These are phyloP conservation scores for Centropristis striata DNA, from an alignment of 2,113 vertebrate genomes.

Conservation along the genomic window DNA sequence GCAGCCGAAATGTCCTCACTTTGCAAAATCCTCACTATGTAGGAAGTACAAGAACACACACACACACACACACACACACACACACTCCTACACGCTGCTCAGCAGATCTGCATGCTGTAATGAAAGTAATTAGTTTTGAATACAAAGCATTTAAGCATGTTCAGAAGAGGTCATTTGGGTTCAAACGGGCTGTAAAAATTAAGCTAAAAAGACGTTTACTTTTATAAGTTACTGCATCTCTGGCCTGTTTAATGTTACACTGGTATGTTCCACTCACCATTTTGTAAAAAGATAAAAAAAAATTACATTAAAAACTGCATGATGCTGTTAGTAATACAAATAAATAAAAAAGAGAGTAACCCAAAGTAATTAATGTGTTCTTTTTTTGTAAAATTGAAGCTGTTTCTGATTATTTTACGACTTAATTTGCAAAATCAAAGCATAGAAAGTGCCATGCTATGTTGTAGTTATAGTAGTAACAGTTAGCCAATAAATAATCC, in stretches of 20 bases:
- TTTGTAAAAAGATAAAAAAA: conserved; percentile 45
- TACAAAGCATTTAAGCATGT: conserved; percentile 50
- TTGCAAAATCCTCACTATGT: no score
- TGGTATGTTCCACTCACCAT: neutral
- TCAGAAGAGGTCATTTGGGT: conserved; percentile 11
- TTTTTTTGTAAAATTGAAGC: neutral
- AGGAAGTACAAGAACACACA: no score
- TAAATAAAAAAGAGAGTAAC: neutral
- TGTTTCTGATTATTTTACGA: neutral
- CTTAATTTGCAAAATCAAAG: conserved; percentile 12
- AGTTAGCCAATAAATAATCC: no score
- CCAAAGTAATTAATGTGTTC: neutral
- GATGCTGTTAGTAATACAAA: conserved; percentile 12
- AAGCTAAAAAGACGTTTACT: conserved; percentile 38
- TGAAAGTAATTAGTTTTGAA: conserved; percentile 24
- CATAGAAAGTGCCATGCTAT: neutral
- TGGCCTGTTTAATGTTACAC: conserved; percentile 34
- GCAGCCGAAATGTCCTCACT: no score
- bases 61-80: neutral
- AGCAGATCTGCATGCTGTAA: conserved; percentile 66
- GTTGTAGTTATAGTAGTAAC: neutral
- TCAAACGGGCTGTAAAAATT: neutral
- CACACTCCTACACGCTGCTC: conserved; percentile 1
- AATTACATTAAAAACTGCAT: conserved; percentile 41
- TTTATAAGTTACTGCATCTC: conserved; percentile 54